Conservation (phyloP, 2,888 invertebrate species). For the Tetragonula carbonaria region DNA sequence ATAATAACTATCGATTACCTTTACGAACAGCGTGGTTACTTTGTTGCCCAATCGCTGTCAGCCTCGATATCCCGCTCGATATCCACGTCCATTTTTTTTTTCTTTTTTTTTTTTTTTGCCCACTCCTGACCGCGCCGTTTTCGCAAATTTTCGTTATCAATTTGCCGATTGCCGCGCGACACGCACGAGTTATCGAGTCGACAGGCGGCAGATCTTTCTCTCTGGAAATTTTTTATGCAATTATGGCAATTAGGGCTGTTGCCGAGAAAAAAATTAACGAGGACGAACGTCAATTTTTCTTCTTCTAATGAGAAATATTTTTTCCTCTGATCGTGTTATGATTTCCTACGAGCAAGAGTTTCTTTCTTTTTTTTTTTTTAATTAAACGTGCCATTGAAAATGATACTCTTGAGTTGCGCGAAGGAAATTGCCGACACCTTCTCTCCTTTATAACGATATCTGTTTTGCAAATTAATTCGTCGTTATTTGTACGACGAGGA, state of each 20-base stretch:
- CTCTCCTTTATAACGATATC: too few relatives aligned
- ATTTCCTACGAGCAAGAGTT: too few relatives aligned
- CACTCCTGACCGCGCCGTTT: neutral
- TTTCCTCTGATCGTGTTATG: too few relatives aligned
- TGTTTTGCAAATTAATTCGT: too few relatives aligned
- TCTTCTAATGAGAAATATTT: too few relatives aligned
- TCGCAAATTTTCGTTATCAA: neutral
- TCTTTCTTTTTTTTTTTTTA: too few relatives aligned
- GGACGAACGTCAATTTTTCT: neutral
- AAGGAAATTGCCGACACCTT: too few relatives aligned
- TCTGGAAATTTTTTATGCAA: neutral
- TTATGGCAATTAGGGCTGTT: neutral
- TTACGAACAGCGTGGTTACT: constrained; percentile 33
- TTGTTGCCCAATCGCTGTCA: neutral
- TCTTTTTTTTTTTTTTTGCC: too few relatives aligned
- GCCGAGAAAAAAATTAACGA: neutral
- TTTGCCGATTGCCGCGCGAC: neutral
- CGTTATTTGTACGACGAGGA: too few relatives aligned
- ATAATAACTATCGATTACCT: constrained; percentile 67
- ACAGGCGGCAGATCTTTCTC: neutral
- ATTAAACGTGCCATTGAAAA: too few relatives aligned
- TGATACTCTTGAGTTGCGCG: too few relatives aligned
- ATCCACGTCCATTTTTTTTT: too few relatives aligned
- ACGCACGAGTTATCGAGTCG: neutral
- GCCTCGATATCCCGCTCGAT: neutral